Evolutionary conservation across 2,888 invertebrate species (phyloP).

Genomic region (Epsilonema sp.): DNA sequence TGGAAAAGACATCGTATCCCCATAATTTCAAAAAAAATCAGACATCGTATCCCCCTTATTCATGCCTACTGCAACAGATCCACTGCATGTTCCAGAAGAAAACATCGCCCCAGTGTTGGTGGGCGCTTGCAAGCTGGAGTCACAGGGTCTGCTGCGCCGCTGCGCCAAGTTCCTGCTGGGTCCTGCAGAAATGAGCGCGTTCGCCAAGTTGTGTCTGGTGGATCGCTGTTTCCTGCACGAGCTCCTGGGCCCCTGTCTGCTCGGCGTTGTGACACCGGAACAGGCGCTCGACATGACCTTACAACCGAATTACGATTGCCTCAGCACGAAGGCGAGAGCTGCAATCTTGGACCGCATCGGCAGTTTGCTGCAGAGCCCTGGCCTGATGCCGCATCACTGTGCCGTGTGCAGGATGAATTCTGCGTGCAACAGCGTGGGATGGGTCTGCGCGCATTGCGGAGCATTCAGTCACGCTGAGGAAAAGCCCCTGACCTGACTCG

Average conservation of each 20-base stretch:
- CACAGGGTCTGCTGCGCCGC: conserved; percentile 23
- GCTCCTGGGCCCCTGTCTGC: conserved; percentile 24
- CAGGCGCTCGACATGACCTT: conserved; percentile 13
- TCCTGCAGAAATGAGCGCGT: conserved; percentile 22
- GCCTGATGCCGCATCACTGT: conserved; percentile 22
- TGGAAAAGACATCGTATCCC: too few relatives aligned
- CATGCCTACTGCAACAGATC: too few relatives aligned
- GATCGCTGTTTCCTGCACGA: conserved; percentile 28
- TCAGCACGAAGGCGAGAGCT: conserved; percentile 22
- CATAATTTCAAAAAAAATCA: too few relatives aligned
- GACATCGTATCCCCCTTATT: too few relatives aligned
- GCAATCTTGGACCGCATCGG: conserved; percentile 26
- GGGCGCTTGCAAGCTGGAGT: conserved; percentile 27
- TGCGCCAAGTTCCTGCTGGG: conserved; percentile 23
- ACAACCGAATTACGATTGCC: conserved; percentile 18
- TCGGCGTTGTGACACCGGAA: conserved; percentile 22
- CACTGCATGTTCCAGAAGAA: conserved; percentile 19
- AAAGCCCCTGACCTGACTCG: background rate
- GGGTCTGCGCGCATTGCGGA: conserved; percentile 7
- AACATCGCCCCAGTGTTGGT: conserved; percentile 26
- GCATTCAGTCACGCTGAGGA: background rate
- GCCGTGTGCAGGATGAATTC: background rate
- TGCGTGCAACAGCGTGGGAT: conserved; percentile 1
- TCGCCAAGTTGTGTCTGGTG: conserved; percentile 24
- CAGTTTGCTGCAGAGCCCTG: conserved; percentile 17